Evolutionary conservation across 2,113 vertebrate species (phyloP), one percentile per base, ranked within the genome.

Genomic region (Hyperoodon ampullatus): DNA sequence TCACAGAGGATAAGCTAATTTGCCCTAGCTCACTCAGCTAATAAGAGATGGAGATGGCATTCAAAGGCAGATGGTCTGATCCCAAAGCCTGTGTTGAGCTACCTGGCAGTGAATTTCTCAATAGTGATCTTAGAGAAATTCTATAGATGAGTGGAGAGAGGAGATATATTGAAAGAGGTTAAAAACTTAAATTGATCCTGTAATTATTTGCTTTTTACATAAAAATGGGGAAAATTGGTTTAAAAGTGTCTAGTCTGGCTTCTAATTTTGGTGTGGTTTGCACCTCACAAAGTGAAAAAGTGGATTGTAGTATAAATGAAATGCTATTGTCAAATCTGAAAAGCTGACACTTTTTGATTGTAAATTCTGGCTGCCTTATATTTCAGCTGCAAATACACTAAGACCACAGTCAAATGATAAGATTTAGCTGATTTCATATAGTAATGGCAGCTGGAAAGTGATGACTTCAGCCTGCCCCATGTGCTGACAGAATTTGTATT

Each of bases 401-500:
- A 85, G 86, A 35, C 65, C 65, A 89, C 44, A 82, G 65, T 87
- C 82, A 87, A 92, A 90, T 44, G 68, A 65, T 83, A 95, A 92
- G 82, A 95, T 80, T 96, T 94, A 92, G 74, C 94, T 75, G 89
- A 94, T 82, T 94, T 53, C 82, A 65, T 85, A 65, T 4, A 97
- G 70, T 86, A 77, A 90, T 92, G 96, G 97, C 91, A 98, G 94
- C 83, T 96, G 58, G 63, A 93, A 98, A 93, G 88, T 83, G 72
- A 94, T 78, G 81, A 83, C 82, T 95, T 94, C 82, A 82, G 78
- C 55, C 71, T 90, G 47, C 35, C 50, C 60, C 78, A 44, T 1
- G 24, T 92, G 94, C 53, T 91, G 44, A 53, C 75, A 92, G 90
- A 96, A 96, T 81, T 82, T 72, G 68, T 66, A 95, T 81, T 96